These are phyloP conservation scores for Tenthredo amoena DNA, from an alignment of 2,888 invertebrate species.

Conservation along the genomic window DNA sequence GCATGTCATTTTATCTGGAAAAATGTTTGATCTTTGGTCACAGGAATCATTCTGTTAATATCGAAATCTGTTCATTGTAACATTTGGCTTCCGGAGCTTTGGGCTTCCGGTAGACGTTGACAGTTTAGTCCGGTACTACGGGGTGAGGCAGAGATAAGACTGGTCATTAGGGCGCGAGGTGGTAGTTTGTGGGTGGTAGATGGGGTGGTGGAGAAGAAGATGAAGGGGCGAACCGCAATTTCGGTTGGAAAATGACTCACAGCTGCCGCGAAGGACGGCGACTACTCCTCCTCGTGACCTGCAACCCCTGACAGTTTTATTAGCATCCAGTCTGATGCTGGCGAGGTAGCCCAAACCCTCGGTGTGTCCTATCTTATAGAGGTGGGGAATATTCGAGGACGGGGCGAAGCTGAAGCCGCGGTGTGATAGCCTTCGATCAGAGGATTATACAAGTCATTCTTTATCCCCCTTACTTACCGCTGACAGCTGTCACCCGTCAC, in stretches of 20 bases:
- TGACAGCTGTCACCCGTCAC: constrained; percentile 59
- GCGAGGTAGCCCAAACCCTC: constrained; percentile 12
- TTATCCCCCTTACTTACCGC: constrained; percentile 51
- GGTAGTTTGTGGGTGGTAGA: background rate
- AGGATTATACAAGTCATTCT: constrained; percentile 51
- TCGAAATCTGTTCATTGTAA: background rate
- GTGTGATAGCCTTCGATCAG: constrained; percentile 49
- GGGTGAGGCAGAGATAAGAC: constrained; percentile 40
- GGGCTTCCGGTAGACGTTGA: background rate
- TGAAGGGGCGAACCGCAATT: constrained; percentile 33
- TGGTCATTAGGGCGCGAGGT: constrained; percentile 47
- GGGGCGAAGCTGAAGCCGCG: constrained; percentile 6
- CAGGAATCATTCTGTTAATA: background rate
- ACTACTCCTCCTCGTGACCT: constrained; percentile 50
- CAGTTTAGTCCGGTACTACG: background rate
- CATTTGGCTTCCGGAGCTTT: background rate
- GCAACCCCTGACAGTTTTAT: constrained; percentile 55
- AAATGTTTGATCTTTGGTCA: background rate
- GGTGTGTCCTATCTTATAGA: background rate
- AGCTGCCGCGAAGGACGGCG: constrained; percentile 47
- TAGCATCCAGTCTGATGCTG: constrained; percentile 49
- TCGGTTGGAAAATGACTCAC: constrained; percentile 50
- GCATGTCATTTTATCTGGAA: background rate
- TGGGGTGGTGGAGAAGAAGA: background rate
- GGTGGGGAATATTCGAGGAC: background rate